Base-by-base conservation (phyloP, 2,888 invertebrate species). In the Onchidella celtica region DNA sequence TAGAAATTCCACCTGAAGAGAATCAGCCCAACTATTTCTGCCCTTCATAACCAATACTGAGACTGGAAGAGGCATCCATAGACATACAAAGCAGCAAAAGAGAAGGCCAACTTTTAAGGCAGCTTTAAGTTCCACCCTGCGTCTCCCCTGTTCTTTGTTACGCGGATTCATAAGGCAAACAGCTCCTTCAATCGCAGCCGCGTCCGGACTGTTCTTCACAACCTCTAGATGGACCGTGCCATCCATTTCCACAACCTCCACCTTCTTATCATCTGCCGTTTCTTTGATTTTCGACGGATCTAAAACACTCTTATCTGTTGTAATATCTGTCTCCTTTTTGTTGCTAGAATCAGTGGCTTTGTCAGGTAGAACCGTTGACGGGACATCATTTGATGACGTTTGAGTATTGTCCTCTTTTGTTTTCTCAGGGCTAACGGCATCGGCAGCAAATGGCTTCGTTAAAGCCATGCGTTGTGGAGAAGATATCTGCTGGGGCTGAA, bases 121-220 rank as follows among this genome's bases (percentile, higher is more conserved):
- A 0, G 90, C 89, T 40, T 86, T 84, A 65, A 87, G 86, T 83
- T 91, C 91, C 27, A 91, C 88, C 68, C 85, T 84, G 14, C 91
- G 82, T 70, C 86, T 84, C 0, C 91, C 91, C n/a, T 85, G 85
- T 38, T 87, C 84, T 68, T 81, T 86, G 81, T 89, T 90, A 32
- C 86, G 82, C 6, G 82, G 84, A 76, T 87, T 89, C 88, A 90
- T 87, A 0, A 90, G 86, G 81, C 91, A 91, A 34, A 91, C 89
- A 3, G 86, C 87, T 0, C 91, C 91, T 1, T 87, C 87, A 14
- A 89, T 85, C 1, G 84, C 73, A 0, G 78, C 59, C 0, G 70
- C 36, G 24, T 14, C 29, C 6, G 21, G 40, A 29, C 4, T 4
- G 4, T 38, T 27, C 24, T 29, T 40, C 1, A 82, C 57, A 3